Conservation (phyloP, 2,888 invertebrate species). For the Dicyrtomina minuta region DNA sequence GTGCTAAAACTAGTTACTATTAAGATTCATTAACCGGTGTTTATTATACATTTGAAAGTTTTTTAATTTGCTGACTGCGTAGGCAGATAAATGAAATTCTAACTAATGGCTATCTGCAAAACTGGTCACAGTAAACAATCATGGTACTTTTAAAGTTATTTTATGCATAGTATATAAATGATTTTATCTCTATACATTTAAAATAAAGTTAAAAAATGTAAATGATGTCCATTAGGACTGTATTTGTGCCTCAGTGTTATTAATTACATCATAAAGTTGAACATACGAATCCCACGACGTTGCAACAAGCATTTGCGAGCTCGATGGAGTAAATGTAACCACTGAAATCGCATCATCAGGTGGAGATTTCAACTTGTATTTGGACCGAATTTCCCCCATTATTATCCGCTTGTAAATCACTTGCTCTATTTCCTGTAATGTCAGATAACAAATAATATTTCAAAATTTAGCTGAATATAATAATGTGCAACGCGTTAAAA, state of each 20-base stretch:
- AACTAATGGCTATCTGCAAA: too few relatives aligned
- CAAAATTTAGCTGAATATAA: too few relatives aligned
- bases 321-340: constrained; percentile 92
- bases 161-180: background rate
- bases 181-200: constrained; percentile 63
- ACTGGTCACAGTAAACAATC: background rate
- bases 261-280: constrained; percentile 87
- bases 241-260: constrained; percentile 85
- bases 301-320: constrained; percentile 86
- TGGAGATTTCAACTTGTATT: constrained; percentile 84
- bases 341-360: constrained; percentile 93
- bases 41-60: too few relatives aligned
- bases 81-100: background rate
- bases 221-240: constrained; percentile 72
- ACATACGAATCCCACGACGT: constrained; percentile 98
- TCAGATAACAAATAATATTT: too few relatives aligned
- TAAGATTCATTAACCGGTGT: background rate
- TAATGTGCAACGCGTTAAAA: too few relatives aligned
- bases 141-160: too few relatives aligned
- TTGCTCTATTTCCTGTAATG: too few relatives aligned
- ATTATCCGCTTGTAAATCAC: too few relatives aligned
- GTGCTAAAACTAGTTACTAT: too few relatives aligned
- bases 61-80: background rate
- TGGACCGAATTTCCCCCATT: constrained; percentile 70
- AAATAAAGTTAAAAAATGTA: too few relatives aligned